Evolutionary conservation across 2,113 vertebrate genomes (phyloP), one percentile per base, ranked within the genome.

Genomic region (Antechinus stuartii): DNA sequence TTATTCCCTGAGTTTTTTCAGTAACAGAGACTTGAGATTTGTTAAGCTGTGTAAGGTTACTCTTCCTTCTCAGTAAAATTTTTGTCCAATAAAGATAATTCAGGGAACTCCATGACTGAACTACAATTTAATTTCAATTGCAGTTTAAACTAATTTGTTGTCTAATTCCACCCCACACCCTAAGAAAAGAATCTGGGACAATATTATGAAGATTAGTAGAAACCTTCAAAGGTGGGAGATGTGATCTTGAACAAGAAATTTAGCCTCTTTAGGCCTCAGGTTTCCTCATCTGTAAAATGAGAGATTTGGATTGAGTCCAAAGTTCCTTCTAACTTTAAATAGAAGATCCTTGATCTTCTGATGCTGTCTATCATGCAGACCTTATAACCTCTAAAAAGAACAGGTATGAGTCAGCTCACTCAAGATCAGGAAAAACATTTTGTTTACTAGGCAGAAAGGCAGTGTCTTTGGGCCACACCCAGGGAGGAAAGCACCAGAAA

Each of bases 371-470:
- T 89, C 53, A 54, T 94, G 27, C 8, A 7, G 16, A 84, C 68
- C 12, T 57, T 4, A 0, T 1, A 0, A 42, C 19, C 68, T 24
- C 9, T 91, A 84, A n/a, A 94, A 89, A 46, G n/a, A 26, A 14
- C 50, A 49, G 25, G 2, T 84, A 0, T 84, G 35, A 92, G 7
- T 14, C 7, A 90, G 11, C 10, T 56, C 54, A 47, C 61, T 91
- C 76, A 27, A 55, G n/a, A 90, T 91, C 12, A 94, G 55, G 92
- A 96, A 95, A 14, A 16, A 42, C 25, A 35, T 30, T 89, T 23
- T 93, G 89, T 76, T 96, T 89, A 50, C 7, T 3, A 93, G 90
- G 90, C 49, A 93, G 92, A 68, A 94, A 25, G 68, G 90, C 26
- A 90, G 10, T 42, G 46, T 54, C 89, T 84, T 46, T 92, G 89